Conservation (phyloP, 2,888 invertebrate species). For the Stegana nigrithorax region DNA sequence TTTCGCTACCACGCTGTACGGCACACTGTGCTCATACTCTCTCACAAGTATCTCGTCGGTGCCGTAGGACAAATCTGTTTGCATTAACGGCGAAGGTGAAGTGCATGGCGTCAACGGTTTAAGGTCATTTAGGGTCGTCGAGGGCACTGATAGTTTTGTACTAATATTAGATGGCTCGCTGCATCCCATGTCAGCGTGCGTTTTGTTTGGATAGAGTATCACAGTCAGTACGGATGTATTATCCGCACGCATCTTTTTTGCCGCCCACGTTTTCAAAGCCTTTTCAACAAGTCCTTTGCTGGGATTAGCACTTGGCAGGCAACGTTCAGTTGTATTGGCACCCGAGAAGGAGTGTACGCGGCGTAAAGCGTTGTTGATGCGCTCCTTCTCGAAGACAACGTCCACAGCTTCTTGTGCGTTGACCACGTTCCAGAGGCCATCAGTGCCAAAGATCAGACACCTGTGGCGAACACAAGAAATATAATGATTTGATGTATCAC, state of each 20-base stretch:
- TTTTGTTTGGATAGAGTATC: slow-evolving; percentile 82
- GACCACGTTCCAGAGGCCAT: slow-evolving; percentile 97
- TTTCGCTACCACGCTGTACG: slow-evolving; percentile 59
- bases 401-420: slow-evolving; percentile 85
- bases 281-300: slow-evolving; percentile 88
- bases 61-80: too few relatives aligned
- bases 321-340: slow-evolving; percentile 48
- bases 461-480: slow-evolving; percentile 63
- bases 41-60: slow-evolving; percentile 22
- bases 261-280: slow-evolving; percentile 86
- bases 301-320: slow-evolving; percentile 83
- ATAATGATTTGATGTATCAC: neutral
- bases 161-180: neutral
- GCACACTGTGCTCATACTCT: slow-evolving; percentile 33
- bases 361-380: slow-evolving; percentile 75
- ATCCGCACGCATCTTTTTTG: slow-evolving; percentile 90
- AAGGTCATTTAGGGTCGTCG: neutral
- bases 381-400: slow-evolving; percentile 84
- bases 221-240: slow-evolving; percentile 93
- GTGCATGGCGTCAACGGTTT: neutral
- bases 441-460: slow-evolving; percentile 95
- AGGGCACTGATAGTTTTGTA: too few relatives aligned
- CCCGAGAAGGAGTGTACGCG: slow-evolving; percentile 56
- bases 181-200: slow-evolving; percentile 27
- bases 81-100: slow-evolving; percentile 10